Conservation (phyloP, 2,113 vertebrate genomes). For the Trichechus manatus region DNA sequence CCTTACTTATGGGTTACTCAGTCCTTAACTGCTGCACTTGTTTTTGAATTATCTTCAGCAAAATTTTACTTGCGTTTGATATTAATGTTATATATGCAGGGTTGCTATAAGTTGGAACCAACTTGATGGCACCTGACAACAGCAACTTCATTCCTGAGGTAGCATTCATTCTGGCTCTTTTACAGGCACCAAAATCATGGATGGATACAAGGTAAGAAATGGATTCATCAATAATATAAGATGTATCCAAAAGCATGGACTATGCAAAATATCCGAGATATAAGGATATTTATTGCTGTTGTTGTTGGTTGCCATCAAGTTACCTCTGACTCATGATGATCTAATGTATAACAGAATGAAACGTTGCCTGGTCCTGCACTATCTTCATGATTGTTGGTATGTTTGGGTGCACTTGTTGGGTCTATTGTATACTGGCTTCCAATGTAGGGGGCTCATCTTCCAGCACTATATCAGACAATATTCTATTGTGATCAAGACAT, state of each 20-base stretch:
- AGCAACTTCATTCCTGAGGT: background rate
- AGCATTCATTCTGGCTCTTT: background rate
- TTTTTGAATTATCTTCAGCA: too few species aligned
- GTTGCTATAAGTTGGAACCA: too few species aligned
- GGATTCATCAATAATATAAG: background rate
- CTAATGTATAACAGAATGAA: background rate
- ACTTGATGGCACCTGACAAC: too few species aligned
- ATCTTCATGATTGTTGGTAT: background rate
- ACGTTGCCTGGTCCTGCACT: background rate
- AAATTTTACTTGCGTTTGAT: too few species aligned
- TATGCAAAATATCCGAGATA: background rate
- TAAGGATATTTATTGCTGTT: background rate
- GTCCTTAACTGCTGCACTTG: too few species aligned
- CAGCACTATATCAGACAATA: background rate
- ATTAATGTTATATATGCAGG: too few species aligned
- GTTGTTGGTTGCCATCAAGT: background rate
- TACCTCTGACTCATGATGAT: background rate
- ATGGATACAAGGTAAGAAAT: background rate
- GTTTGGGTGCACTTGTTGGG: background rate
- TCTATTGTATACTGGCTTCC: background rate
- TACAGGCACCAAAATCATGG: background rate
- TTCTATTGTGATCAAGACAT: background rate
- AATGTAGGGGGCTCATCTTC: background rate
- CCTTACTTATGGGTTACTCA: too few species aligned
- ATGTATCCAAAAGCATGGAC: background rate